Evolutionary conservation across 2,888 invertebrate species (phyloP).

Genomic region (Zeuzera pyrina): DNA sequence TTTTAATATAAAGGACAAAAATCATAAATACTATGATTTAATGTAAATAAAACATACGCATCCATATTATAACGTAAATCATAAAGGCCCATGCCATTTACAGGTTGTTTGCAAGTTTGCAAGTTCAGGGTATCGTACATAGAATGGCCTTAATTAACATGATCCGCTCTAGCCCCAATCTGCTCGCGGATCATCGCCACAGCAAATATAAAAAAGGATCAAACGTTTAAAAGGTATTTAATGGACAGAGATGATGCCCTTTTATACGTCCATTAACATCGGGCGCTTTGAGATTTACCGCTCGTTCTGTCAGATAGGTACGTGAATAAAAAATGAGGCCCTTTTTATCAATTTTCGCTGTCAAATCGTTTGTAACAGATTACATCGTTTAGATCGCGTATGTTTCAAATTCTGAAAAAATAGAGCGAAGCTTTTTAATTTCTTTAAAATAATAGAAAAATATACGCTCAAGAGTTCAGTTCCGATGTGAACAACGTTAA

Average conservation of each 20-base stretch:
- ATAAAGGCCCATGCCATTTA: neutral
- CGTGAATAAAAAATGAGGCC: constrained; percentile 43
- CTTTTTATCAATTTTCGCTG: constrained; percentile 6
- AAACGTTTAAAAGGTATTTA: constrained; percentile 72
- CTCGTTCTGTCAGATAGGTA: constrained; percentile 41
- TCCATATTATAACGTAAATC: no score
- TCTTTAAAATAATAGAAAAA: no score
- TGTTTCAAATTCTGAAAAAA: no score
- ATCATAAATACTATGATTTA: no score
- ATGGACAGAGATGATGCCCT: constrained; percentile 67
- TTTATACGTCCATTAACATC: constrained; percentile 68
- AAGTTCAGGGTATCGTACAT: constrained; percentile 1
- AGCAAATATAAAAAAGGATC: constrained; percentile 70
- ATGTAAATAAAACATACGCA: no score
- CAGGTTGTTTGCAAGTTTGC: no score
- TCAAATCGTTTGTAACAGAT: constrained; percentile 52
- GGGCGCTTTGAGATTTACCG: constrained; percentile 62
- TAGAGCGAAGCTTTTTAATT: no score
- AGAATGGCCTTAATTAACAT: constrained; percentile 50
- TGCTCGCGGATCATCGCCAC: constrained; percentile 55
- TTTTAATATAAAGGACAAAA: no score
- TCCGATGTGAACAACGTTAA: no score
- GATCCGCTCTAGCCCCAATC: constrained; percentile 47
- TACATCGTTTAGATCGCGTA: constrained; percentile 16
- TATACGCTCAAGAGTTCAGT: no score